phyloP scores from a whole-genome alignment of 1,140 invertebrate species.

The Daktulosphaira vitifoliae region DNA sequence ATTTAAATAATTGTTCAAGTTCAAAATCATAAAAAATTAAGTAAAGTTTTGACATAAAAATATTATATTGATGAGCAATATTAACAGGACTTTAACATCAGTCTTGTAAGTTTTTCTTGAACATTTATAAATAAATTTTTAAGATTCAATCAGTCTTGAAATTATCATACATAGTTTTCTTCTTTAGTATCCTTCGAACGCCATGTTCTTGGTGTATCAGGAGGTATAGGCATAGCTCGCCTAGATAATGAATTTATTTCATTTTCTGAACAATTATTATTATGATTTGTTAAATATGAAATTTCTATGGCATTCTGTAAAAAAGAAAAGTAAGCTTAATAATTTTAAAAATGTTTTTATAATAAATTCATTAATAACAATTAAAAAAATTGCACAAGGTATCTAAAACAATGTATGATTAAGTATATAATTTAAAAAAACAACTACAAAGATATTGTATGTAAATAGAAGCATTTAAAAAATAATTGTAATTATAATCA shows the following conservation, averaged over 20 bases:
- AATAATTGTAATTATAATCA: no score
- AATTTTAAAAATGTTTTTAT: background rate
- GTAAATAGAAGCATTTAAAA: no score
- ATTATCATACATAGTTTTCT: conserved; percentile 12
- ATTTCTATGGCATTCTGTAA: conserved; percentile 38
- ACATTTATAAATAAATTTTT: conserved; percentile 6
- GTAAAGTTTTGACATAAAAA: no score
- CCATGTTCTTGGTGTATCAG: conserved; percentile 12
- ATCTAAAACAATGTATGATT: no score
- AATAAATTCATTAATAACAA: background rate
- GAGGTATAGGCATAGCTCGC: conserved; percentile 14
- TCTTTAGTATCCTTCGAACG: conserved; percentile 16
- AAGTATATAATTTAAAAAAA: no score
- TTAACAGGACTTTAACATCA: conserved; percentile 27
- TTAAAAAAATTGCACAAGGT: no score
- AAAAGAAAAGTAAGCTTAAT: background rate
- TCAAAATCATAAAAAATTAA: no score
- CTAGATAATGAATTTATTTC: conserved; percentile 24
- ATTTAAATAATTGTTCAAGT: no score
- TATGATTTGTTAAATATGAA: conserved; percentile 36
- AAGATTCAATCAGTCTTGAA: conserved; percentile 5
- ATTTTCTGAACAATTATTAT: conserved; percentile 35
- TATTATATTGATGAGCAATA: conserved; percentile 14
- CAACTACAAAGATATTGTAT: no score
- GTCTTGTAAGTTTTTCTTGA: conserved; percentile 21